Conservation (phyloP, 2,888 invertebrate genomes). For the Brenthis ino region DNA sequence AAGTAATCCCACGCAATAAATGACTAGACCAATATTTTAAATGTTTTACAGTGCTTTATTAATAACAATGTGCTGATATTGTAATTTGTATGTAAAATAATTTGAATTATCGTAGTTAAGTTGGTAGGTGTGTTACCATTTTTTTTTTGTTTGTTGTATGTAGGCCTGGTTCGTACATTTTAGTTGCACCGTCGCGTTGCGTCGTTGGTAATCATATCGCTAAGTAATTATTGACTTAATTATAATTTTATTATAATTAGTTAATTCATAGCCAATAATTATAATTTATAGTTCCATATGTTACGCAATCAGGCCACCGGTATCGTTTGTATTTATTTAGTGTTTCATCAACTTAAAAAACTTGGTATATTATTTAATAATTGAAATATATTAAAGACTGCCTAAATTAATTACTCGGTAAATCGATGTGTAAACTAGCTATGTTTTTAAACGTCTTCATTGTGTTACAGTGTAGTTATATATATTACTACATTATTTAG, state of each 20-base stretch:
- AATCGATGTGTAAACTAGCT: constrained; percentile 67
- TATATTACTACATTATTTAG: constrained; percentile 36
- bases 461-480: constrained; percentile 44
- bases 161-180: constrained; percentile 13
- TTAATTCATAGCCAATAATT: constrained; percentile 24
- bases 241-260: constrained; percentile 1
- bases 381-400: constrained; percentile 79
- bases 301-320: constrained; percentile 43
- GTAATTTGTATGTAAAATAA: constrained; percentile 65
- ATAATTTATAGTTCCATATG: constrained; percentile 11
- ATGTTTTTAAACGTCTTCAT: constrained; percentile 53
- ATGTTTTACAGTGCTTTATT: constrained; percentile 77
- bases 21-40: constrained; percentile 81
- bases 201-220: background rate
- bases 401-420: constrained; percentile 78
- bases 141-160: constrained; percentile 50
- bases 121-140: constrained; percentile 76
- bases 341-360: constrained; percentile 62
- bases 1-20: constrained; percentile 69
- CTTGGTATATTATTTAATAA: constrained; percentile 64
- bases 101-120: constrained; percentile 64
- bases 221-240: constrained; percentile 3
- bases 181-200: constrained; percentile 16
- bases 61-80: constrained; percentile 71
- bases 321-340: constrained; percentile 57